These are phyloP conservation scores for Festucalex cinctus DNA, from an alignment of 2,113 vertebrate genomes.

Conservation along the genomic window DNA sequence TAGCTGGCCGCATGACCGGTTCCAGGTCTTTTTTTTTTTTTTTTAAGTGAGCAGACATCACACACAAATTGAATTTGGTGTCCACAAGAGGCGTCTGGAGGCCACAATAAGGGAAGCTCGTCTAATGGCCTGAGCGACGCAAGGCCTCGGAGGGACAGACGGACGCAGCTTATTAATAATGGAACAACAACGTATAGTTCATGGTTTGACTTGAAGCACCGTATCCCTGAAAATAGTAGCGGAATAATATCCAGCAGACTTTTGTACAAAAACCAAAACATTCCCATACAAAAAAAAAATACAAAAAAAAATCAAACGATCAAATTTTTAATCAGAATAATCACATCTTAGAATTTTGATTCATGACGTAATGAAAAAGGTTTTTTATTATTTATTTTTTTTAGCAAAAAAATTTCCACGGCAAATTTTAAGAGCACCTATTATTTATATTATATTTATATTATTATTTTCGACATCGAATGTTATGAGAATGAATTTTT, in stretches of 20 bases:
- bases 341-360: too few species aligned
- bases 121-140: constrained; percentile 58
- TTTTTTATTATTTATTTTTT: too few species aligned
- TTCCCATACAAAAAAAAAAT: too few species aligned
- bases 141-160: constrained; percentile 44
- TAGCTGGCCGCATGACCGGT: constrained; percentile 6
- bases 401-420: too few species aligned
- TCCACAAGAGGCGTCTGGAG: constrained; percentile 49
- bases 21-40: constrained; percentile 5
- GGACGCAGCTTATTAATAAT: constrained; percentile 61
- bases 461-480: too few species aligned
- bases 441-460: too few species aligned
- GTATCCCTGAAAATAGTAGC: neutral
- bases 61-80: constrained; percentile 56
- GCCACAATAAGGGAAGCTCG: constrained; percentile 51
- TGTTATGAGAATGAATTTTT: too few species aligned
- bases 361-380: too few species aligned
- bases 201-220: neutral
- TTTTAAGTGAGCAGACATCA: constrained; percentile 41
- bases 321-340: too few species aligned
- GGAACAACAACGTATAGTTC: constrained; percentile 12
- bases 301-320: too few species aligned
- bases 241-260: neutral
- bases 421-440: too few species aligned
- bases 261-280: too few species aligned